A percentile compares a stretch with the other conserved stretches of the same genome.
phyloP scores from a whole-genome alignment of 35 echinoderm and acorn worm genomes.

The Lytechinus variegatus region DNA sequence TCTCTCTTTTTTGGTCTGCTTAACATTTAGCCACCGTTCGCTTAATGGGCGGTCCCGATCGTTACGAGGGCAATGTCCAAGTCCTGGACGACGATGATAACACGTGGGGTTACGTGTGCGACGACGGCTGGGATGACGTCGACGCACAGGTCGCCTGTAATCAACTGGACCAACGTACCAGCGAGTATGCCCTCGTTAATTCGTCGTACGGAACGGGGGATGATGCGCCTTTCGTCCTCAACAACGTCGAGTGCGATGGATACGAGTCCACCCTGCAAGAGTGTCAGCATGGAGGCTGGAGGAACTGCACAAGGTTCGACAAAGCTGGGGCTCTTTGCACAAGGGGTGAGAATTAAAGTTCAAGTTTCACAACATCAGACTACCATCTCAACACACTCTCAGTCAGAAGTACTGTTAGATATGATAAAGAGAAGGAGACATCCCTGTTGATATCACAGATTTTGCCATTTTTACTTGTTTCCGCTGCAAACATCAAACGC shows the following conservation, averaged over 20 bases:
- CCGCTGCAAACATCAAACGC: too few species aligned
- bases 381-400: too few species aligned
- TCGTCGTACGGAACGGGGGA: neutral
- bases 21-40: conserved; percentile 30
- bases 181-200: neutral
- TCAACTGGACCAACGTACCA: neutral
- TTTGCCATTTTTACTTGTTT: too few species aligned
- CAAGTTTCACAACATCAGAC: neutral
- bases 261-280: neutral
- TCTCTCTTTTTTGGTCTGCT: too few species aligned
- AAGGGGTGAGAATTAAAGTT: neutral
- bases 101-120: conserved; percentile 35
- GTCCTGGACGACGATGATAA: neutral
- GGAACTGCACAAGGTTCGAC: neutral
- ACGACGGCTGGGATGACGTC: neutral
- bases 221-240: neutral
- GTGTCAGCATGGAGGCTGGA: neutral
- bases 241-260: neutral
- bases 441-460: too few species aligned
- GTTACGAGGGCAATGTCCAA: conserved; percentile 44
- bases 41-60: neutral
- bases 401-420: too few species aligned
- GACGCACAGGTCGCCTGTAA: neutral
- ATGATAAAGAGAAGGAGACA: too few species aligned
- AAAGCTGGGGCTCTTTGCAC: conserved; percentile 12